Percentiles rank a stretch among this genome's conserved stretches.
phyloP scores from a whole-genome alignment of 2,888 invertebrate species.

The Andrena dorsata region DNA sequence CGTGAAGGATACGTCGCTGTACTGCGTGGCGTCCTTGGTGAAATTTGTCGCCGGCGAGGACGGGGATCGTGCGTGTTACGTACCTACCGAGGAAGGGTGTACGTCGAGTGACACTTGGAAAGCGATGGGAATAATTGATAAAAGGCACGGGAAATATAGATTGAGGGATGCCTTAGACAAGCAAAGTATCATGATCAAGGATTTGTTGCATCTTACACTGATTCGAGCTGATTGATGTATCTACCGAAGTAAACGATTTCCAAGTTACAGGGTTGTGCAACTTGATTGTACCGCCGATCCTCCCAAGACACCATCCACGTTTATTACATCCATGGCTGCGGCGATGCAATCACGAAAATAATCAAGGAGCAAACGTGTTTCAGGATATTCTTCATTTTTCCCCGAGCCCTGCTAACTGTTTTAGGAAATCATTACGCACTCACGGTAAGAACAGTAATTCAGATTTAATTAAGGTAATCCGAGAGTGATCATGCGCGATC shows the following conservation, averaged over 20 bases:
- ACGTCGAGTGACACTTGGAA: too few species aligned
- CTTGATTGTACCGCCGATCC: neutral
- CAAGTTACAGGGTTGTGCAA: neutral
- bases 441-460: slow-evolving; percentile 14
- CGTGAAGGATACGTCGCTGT: neutral
- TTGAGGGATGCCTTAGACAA: too few species aligned
- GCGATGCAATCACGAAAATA: slow-evolving; percentile 4
- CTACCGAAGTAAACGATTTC: neutral
- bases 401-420: slow-evolving; percentile 5
- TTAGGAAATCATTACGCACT: neutral
- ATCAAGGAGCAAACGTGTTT: slow-evolving; percentile 31
- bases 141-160: too few species aligned
- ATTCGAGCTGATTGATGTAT: neutral
- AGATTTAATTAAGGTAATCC: slow-evolving; percentile 15
- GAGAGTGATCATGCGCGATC: neutral
- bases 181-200: too few species aligned
- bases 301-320: neutral
- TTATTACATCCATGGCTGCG: slow-evolving; percentile 9
- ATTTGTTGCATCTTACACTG: neutral
- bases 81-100: too few species aligned
- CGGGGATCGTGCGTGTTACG: neutral
- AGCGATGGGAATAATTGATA: too few species aligned
- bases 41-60: slow-evolving; percentile 10
- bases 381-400: slow-evolving; percentile 9
- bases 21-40: neutral